Conservation (phyloP, 2,797 vertebrate genomes). For the Anniella stebbinsi region DNA sequence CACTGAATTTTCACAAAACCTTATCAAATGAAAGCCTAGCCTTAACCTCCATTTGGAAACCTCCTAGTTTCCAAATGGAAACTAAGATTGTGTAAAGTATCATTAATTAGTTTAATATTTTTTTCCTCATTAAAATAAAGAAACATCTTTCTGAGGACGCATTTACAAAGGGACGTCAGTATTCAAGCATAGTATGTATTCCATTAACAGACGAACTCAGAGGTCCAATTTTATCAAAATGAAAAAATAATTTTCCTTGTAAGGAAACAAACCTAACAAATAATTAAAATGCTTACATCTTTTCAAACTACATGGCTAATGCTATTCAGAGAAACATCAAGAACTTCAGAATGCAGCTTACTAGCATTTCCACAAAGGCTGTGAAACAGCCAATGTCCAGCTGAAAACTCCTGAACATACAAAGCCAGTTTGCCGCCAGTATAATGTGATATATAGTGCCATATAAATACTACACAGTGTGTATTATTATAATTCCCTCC, state of each 20-base stretch:
- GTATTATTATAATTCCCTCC: background rate
- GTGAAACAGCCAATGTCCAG: background rate
- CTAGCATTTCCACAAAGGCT: background rate
- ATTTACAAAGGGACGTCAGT: background rate
- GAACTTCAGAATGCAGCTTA: background rate
- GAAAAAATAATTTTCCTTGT: background rate
- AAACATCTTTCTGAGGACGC: background rate
- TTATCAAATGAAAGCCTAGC: background rate
- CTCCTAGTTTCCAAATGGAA: background rate
- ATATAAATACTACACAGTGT: background rate
- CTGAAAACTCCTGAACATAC: background rate
- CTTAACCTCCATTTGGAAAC: background rate
- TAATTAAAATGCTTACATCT: background rate
- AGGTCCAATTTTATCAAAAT: background rate
- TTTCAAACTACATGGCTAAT: background rate
- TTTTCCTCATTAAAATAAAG: background rate
- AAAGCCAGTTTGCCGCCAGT: background rate
- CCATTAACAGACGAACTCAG: background rate
- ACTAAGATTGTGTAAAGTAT: background rate
- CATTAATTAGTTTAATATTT: background rate
- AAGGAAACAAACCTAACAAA: background rate
- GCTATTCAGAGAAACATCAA: background rate
- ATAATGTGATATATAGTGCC: background rate
- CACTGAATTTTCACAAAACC: background rate
- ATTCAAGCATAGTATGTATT: background rate